Conservation (phyloP, 2,888 invertebrate genomes). For the Mesorhabditis spiculigera region DNA sequence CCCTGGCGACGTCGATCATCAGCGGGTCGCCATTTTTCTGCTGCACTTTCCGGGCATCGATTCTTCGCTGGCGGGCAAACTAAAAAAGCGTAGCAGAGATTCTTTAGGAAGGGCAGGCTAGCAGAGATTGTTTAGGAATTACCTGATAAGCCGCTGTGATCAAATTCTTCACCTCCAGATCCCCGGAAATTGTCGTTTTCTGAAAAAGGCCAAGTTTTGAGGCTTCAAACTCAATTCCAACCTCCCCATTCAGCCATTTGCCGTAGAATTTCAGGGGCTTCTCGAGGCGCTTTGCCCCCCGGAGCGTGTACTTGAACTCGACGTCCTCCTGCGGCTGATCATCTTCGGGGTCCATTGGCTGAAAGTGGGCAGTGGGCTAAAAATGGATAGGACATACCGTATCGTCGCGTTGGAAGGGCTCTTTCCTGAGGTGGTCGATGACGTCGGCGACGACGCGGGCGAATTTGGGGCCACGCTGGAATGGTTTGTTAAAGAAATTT, state of each 20-base stretch:
- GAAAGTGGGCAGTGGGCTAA: too few species aligned
- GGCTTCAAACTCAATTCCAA: background rate
- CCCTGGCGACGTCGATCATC: constrained; percentile 1
- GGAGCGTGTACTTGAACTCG: background rate
- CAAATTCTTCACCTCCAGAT: background rate
- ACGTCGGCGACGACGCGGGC: background rate
- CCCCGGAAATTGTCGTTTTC: background rate
- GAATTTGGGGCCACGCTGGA: background rate
- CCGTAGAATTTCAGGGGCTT: background rate
- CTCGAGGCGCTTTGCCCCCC: background rate
- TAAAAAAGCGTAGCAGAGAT: background rate
- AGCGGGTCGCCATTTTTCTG: background rate
- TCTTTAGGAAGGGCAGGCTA: background rate
- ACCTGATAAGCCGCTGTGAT: background rate
- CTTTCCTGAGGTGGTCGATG: background rate
- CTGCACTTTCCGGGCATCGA: background rate
- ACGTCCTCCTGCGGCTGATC: background rate
- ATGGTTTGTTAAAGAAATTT: background rate
- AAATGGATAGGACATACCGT: background rate
- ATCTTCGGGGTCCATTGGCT: background rate
- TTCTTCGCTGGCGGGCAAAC: background rate
- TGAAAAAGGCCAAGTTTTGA: background rate
- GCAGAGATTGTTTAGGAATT: too few species aligned
- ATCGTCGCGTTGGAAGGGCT: background rate
- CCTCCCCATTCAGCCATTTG: constrained; percentile 2